Evolutionary conservation across 2,113 vertebrate genomes (phyloP).

Genomic region (Bos javanicus): DNA sequence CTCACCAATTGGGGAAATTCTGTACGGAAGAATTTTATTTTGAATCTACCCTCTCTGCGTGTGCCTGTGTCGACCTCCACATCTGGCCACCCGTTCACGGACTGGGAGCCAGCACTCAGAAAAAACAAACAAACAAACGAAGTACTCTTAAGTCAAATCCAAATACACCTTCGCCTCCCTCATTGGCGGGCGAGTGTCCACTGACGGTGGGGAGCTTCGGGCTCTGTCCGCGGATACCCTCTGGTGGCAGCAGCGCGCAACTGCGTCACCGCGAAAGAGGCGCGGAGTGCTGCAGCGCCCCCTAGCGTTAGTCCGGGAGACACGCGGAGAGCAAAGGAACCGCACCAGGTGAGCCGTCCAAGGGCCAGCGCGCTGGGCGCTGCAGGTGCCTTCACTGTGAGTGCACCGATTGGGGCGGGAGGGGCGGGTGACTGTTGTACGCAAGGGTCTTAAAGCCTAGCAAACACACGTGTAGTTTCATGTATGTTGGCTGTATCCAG

Average conservation of each 20-base stretch:
- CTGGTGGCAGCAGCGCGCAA: slow-evolving; percentile 36
- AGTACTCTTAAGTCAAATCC: background rate
- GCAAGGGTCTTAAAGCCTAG: background rate
- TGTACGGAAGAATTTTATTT: background rate
- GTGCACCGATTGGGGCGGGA: background rate
- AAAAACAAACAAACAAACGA: background rate
- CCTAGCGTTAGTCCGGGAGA: slow-evolving; percentile 36
- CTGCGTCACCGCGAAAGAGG: background rate
- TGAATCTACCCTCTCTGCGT: background rate
- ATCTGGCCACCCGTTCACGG: background rate
- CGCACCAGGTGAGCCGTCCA: background rate
- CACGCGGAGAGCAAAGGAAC: background rate
- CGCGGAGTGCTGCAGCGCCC: slow-evolving; percentile 4
- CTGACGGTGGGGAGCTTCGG: background rate
- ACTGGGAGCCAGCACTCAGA: background rate
- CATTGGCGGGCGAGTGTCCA: background rate
- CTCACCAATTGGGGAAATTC: background rate
- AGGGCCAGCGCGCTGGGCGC: background rate
- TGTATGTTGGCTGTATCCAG: background rate
- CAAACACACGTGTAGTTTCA: background rate
- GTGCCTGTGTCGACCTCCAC: background rate
- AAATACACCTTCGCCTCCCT: background rate
- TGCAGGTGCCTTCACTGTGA: background rate
- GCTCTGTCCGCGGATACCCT: slow-evolving; percentile 49
- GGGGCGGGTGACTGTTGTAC: background rate